Evolutionary conservation across 2,113 vertebrate species (phyloP), one percentile per base, ranked within the genome.

Genomic region (Ceratotherium simum): DNA sequence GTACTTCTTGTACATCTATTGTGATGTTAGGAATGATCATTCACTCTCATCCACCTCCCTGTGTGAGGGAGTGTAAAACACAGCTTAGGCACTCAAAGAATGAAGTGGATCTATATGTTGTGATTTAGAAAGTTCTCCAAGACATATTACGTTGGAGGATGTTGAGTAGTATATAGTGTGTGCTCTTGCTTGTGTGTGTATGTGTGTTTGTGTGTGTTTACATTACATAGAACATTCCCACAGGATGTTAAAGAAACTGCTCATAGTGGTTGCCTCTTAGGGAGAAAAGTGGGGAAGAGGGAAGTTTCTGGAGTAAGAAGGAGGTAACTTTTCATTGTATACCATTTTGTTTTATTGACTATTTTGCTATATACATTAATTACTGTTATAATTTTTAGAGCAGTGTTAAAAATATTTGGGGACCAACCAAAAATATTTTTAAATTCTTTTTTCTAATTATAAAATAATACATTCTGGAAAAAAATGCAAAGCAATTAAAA

Each of bases 371-470:
- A 39, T 23, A 23, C 16, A 67, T 51, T 70, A 46, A 86, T 72
- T 73, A 70, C 33, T 39, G 6, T 65, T 90, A 92, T 75, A n/a
- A 93, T 48, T 89, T 81, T 95, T 95, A 58, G 60, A 96, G 42
- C 4, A 29, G 10, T 75, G 17, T 36, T 94, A 62, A 84, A 89
- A 92, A 70, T 90, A 69, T 73, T 31, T 69, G 20, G 42, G 18
- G 42, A 69, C 17, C 8, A 84, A 39, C n/a, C 1, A 14, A 89
- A 64, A 92, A 48, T 92, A 76, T 75, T 97, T 94, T 95, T 56
- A 84, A 64, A 39, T 51, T 11, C 6, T 80, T 65, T 80, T 79
- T 87, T 76, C 51, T 78, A 67, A 83, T 86, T 76, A 65, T 25
- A 93, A 86, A 86, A 85, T 85, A 58, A 67, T 73, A 81, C 20